Conservation (phyloP, 2,888 invertebrate genomes). For the Phrixothrix hirtus region DNA sequence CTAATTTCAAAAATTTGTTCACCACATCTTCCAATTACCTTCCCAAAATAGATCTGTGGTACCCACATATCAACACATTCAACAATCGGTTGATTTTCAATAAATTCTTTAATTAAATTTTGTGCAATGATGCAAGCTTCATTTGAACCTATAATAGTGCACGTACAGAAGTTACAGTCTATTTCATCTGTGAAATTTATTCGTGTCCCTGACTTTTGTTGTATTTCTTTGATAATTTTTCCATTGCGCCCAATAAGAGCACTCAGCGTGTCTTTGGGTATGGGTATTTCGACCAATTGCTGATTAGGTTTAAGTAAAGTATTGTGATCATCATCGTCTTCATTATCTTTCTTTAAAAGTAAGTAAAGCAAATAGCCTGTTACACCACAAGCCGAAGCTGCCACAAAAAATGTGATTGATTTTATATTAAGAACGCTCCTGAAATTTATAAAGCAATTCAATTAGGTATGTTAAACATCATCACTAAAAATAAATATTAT, state of each 20-base stretch:
- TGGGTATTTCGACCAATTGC: slow-evolving; percentile 61
- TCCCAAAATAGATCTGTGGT: slow-evolving; percentile 68
- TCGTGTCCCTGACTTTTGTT: slow-evolving; percentile 70
- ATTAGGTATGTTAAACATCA: neutral
- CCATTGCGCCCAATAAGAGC: slow-evolving; percentile 76
- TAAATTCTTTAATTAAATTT: slow-evolving; percentile 68
- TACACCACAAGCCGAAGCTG: slow-evolving; percentile 70
- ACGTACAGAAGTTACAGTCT: slow-evolving; percentile 63
- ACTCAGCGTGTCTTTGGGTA: slow-evolving; percentile 68
- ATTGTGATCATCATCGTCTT: slow-evolving; percentile 56
- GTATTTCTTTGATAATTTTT: slow-evolving; percentile 73
- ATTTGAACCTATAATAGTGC: slow-evolving; percentile 70
- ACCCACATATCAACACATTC: slow-evolving; percentile 70
- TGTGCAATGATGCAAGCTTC: slow-evolving; percentile 74
- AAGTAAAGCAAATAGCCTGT: slow-evolving; percentile 71
- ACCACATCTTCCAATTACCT: slow-evolving; percentile 77
- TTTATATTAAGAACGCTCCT: slow-evolving; percentile 42
- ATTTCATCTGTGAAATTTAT: slow-evolving; percentile 62
- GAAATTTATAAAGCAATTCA: slow-evolving; percentile 18
- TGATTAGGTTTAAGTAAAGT: slow-evolving; percentile 49
- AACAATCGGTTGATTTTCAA: slow-evolving; percentile 69
- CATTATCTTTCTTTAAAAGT: slow-evolving; percentile 66
- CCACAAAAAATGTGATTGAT: slow-evolving; percentile 61
- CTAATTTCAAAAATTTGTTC: slow-evolving; percentile 73
- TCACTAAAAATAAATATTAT: neutral